A percentile compares a stretch with the other conserved stretches of the same genome.
Evolutionary conservation across 2,113 vertebrate species (phyloP).

Genomic region (Misgurnus mizolepis): DNA sequence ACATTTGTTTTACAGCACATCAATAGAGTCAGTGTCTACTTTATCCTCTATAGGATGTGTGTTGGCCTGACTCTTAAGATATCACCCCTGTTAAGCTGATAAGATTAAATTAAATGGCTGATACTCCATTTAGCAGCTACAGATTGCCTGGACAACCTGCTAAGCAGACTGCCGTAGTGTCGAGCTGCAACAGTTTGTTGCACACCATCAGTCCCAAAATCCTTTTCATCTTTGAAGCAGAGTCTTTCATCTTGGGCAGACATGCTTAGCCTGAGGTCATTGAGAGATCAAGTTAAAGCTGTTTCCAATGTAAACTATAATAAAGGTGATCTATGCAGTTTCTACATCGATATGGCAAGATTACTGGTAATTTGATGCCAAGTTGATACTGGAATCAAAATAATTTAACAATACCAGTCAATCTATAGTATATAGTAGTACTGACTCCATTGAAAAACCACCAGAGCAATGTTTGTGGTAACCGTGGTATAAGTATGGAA

Average conservation of each 20-base stretch:
- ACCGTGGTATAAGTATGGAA: too few species aligned
- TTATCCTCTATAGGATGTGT: not conserved
- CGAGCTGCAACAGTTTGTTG: not conserved
- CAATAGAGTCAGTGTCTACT: not conserved
- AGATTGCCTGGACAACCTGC: conserved; percentile 16
- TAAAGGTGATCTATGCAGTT: too few species aligned
- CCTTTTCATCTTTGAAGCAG: conserved; percentile 13
- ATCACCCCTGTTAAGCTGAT: conserved; percentile 32
- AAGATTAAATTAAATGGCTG: conserved; percentile 14
- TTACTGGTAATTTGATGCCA: too few species aligned
- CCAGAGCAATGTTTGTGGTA: too few species aligned
- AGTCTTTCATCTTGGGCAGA: not conserved
- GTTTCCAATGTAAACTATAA: too few species aligned
- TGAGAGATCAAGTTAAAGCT: not conserved
- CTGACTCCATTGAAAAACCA: too few species aligned
- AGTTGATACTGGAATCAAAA: too few species aligned
- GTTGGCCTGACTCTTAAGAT: conserved; percentile 10
- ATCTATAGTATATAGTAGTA: too few species aligned
- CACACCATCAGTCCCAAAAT: conserved; percentile 2
- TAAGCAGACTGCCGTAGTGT: not conserved
- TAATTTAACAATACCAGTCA: too few species aligned
- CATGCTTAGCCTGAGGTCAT: not conserved
- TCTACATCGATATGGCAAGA: too few species aligned
- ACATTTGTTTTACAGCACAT: conserved; percentile 15
- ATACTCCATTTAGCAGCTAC: conserved; percentile 23